Evolutionary conservation across 1,140 invertebrate species (phyloP).

Genomic region (Caenorhabditis latens): DNA sequence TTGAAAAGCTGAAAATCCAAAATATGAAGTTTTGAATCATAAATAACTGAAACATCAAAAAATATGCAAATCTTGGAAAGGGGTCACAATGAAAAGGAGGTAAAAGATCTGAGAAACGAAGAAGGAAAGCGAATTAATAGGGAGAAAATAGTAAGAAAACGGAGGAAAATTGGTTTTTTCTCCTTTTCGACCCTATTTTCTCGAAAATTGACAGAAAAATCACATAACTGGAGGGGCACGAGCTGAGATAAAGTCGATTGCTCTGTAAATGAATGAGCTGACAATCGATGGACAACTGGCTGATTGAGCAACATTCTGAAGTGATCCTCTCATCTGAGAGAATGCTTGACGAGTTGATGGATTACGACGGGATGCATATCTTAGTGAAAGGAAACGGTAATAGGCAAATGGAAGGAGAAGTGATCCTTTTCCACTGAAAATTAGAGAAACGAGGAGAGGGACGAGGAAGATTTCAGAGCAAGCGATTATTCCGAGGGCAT

Average conservation of each 20-base stretch:
- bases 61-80: constrained; percentile 16
- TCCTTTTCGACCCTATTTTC: neutral
- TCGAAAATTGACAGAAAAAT: neutral
- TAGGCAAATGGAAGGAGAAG: constrained; percentile 92
- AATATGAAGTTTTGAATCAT: too few species aligned
- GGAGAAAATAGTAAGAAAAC: neutral
- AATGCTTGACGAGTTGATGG: constrained; percentile 84
- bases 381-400: constrained; percentile 90
- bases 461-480: constrained; percentile 92
- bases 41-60: neutral
- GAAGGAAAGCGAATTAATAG: too few species aligned
- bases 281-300: constrained; percentile 46
- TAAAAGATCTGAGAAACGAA: neutral
- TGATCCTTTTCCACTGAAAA: constrained; percentile 87
- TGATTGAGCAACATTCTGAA: constrained; percentile 53
- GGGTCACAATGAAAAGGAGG: neutral
- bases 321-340: constrained; percentile 59
- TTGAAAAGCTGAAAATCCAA: too few species aligned
- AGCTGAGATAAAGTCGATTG: constrained; percentile 56
- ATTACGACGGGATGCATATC: constrained; percentile 92
- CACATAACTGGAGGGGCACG: constrained; percentile 50
- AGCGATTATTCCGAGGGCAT: constrained; percentile 88
- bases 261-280: constrained; percentile 24
- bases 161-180: neutral
- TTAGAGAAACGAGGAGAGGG: constrained; percentile 86